Evolutionary conservation across 2,888 invertebrate species (phyloP), one percentile per base, ranked within the genome.

Genomic region (Eristalis intricaria): DNA sequence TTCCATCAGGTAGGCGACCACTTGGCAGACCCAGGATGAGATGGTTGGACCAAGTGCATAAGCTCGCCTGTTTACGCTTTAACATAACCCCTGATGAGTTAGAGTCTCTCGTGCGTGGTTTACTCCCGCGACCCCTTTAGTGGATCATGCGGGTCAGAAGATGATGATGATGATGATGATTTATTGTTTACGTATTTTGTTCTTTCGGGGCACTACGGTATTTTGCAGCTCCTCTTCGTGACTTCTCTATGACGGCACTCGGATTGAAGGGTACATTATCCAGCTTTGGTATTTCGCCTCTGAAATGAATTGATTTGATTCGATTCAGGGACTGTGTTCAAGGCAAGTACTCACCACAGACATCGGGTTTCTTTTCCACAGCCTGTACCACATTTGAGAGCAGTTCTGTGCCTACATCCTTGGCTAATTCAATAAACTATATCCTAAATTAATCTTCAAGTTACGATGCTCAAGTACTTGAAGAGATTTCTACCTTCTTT

Each of bases 311-410:
- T 0, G 26, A 1, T 8, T 43, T 56, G 23, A n/a, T 11, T 0
- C 13, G 13, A 13, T 15, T 26, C 26, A 7, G 7, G 19, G 19
- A 8, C 2, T 38, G 38, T n/a, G n/a, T 38, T 2, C 38, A 2
- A 38, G 38, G 4, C 0, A 7, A 29, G 23, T 58, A 89, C 91
- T 92, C 93, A 96, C 96, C 95, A 93, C 94, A 96, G 88, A 94
- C 94, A 85, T 96, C 96, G 56, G 96, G 95, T 89, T 94, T 93
- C n/a, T 95, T 94, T 93, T 96, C 94, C 89, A 93, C 93, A 4
- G 96, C 96, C 93, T 97, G 97, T 81, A 97, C 95, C 1, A 97
- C 95, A 91, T 95, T 95, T 13, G 95, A 95, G 90, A 94, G 94
- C 32, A 97, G 91, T 93, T 97, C 96, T 69, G 92, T 92, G 91